Evolutionary conservation across 2,113 vertebrate species (phyloP), one percentile per base, ranked within the genome.

Genomic region (Pluvianellus socialis): DNA sequence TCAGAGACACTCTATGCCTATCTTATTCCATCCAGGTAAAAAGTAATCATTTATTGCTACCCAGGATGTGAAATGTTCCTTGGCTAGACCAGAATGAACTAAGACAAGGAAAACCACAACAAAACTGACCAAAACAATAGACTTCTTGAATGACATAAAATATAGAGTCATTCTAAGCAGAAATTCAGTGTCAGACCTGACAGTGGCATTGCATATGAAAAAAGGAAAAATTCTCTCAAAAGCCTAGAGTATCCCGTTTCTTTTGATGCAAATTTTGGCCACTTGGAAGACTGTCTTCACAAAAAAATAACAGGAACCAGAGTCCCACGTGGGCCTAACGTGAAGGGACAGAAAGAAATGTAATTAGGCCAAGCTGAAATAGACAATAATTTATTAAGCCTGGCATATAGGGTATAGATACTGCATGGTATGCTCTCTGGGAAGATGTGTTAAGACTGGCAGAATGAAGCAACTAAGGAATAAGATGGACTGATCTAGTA

Each of bases 401-500:
- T 47, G 18, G 33, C 28, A 33, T 4, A 58, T 0, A 73, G 19
- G 20, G 14, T 38, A 79, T 82, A 61, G 73, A 30, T 21, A 66
- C 33, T 22, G 12, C 0, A 1, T 17, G 35, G 42, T 45, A 40
- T 3, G 28, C 68, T 52, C 49, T 53, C 67, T 1, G 1, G 35
- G 26, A 90, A 86, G 33, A 73, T 38, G 59, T 10, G 14, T 47
- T 32, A 83, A 90, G 61, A 44, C 44, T 19, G 22, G 38, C 32
- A 90, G 72, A 65, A 74, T 2, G 16, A 90, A 90, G 50, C 44
- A 70, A 38, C 20, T 49, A 53, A 35, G 30, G n/a, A 79, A 32
- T 68, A 52, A 52, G 26, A 82, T 5, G 33, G 42, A 65, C 17
- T 10, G 11, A 45, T 14, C 35, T 65, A 38, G 12, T 70, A 74